A percentile compares a stretch with the other conserved stretches of the same genome.
Conservation (phyloP, 2,888 invertebrate genomes). For the Nomada fabriciana region DNA sequence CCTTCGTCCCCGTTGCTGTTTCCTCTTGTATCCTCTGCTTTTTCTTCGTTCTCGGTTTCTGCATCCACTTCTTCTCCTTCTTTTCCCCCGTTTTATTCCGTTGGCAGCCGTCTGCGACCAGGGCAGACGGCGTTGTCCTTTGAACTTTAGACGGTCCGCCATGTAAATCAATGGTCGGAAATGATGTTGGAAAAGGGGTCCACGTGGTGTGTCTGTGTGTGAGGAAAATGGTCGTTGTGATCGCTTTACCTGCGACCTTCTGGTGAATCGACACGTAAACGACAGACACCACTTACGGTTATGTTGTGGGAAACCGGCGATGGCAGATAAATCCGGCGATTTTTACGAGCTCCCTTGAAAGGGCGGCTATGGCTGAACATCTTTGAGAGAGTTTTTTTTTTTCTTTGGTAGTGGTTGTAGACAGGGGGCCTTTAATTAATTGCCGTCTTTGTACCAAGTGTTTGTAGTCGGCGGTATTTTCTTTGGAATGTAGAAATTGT, state of each 20-base stretch:
- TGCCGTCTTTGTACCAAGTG: too few species aligned
- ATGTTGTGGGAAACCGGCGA: slow-evolving; percentile 50
- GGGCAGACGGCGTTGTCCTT: slow-evolving; percentile 40
- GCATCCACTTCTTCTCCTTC: background rate
- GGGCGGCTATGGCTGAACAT: background rate
- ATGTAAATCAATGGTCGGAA: slow-evolving; percentile 62
- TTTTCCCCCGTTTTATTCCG: background rate
- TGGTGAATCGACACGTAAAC: slow-evolving; percentile 47
- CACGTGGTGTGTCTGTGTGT: slow-evolving; percentile 10
- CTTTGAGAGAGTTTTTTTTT: background rate
- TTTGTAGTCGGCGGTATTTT: too few species aligned
- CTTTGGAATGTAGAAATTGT: too few species aligned
- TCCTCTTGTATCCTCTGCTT: background rate
- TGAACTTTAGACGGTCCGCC: slow-evolving; percentile 35
- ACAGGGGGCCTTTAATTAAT: background rate
- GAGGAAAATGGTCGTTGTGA: slow-evolving; percentile 34
- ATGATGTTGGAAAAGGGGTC: slow-evolving; percentile 49
- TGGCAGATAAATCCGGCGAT: slow-evolving; percentile 56
- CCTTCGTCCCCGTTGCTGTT: slow-evolving; percentile 7
- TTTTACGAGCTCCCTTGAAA: slow-evolving; percentile 57
- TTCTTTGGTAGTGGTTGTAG: background rate
- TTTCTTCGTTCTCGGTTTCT: slow-evolving; percentile 11
- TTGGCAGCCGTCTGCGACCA: background rate
- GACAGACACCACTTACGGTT: slow-evolving; percentile 56
- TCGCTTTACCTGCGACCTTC: slow-evolving; percentile 37